Base-by-base conservation (phyloP, 2,797 vertebrate genomes). In the Spinus pinus region DNA sequence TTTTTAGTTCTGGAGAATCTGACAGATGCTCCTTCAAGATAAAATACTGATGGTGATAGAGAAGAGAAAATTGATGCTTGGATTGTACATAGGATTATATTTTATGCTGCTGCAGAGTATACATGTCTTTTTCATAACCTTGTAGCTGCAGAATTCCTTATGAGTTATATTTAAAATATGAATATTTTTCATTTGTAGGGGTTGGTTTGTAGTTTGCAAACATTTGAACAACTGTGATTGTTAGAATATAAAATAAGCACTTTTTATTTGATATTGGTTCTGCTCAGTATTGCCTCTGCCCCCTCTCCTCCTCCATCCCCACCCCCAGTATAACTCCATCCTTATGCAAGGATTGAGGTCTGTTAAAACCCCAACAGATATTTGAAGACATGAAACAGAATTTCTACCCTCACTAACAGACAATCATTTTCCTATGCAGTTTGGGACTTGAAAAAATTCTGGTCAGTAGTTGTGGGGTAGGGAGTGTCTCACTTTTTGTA, bases 1-100 rank as follows among this genome's bases (percentile, higher is more conserved):
- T 97, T 97, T 98, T 98, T 97, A 97, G 96, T 92, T 92, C 94
- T 35, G 93, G 88, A 85, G 88, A 95, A 88, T 86, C 88, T 90
- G 74, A 84, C 95, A 96, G 96, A 88, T 96, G 97, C 97, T 97
- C 66, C 94, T 97, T 95, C 8, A 31, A 71, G 87, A 96, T 78
- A 79, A 85, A 96, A 94, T 91, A 58, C 69, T 81, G 73, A 82
- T 95, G 84, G 60, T 86, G 88, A 89, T 88, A 77, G 71, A 86
- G 92, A 88, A 54, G 74, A 92, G 89, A 96, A 95, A 95, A 93
- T 87, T 95, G 92, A 88, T 93, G 81, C 92, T 95, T 75, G 60
- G 95, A 72, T 95, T 96, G 88, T 91, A 56, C 75, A 73, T 57
- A 37, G 78, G 81, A 94, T 97, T 92, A 72, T 96, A 56, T 96